phyloP scores from a whole-genome alignment of 2,113 vertebrate species.

The Sylvietta virens region DNA sequence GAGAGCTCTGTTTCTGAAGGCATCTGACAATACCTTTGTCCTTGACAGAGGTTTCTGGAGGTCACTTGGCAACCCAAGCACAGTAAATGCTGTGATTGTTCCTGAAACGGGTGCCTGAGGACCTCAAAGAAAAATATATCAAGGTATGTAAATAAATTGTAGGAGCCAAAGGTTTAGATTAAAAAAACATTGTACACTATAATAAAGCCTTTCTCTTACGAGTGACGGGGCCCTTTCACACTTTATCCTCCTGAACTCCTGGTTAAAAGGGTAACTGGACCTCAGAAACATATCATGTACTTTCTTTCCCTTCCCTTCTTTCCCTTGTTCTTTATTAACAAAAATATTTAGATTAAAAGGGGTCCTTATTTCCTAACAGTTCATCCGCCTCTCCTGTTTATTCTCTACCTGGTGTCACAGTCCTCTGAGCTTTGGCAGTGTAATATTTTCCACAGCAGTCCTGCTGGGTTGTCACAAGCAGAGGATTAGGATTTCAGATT shows the following conservation, averaged over 20 bases:
- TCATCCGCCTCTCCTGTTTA: slow-evolving; percentile 52
- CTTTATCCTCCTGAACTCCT: neutral
- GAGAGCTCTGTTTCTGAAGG: neutral
- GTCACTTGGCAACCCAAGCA: neutral
- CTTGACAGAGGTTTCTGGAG: neutral
- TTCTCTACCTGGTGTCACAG: slow-evolving; percentile 53
- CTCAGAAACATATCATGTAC: neutral
- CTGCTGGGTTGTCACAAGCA: slow-evolving; percentile 23
- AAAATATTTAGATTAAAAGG: slow-evolving; percentile 63
- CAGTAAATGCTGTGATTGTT: neutral
- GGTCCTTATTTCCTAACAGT: slow-evolving; percentile 18
- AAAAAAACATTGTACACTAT: neutral
- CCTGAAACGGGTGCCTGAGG: neutral
- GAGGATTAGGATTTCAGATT: slow-evolving; percentile 1
- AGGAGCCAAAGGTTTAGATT: neutral
- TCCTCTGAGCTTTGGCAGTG: neutral
- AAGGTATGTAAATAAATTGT: neutral
- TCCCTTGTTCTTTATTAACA: neutral
- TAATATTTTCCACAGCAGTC: slow-evolving; percentile 35
- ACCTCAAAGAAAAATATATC: slow-evolving; percentile 25
- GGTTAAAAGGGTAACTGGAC: neutral
- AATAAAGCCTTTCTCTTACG: neutral
- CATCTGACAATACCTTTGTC: neutral
- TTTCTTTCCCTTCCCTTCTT: neutral
- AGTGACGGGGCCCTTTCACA: neutral